Base-by-base conservation (phyloP, 2,113 vertebrate species). In the Sinocyclocheilus anophthalmus region DNA sequence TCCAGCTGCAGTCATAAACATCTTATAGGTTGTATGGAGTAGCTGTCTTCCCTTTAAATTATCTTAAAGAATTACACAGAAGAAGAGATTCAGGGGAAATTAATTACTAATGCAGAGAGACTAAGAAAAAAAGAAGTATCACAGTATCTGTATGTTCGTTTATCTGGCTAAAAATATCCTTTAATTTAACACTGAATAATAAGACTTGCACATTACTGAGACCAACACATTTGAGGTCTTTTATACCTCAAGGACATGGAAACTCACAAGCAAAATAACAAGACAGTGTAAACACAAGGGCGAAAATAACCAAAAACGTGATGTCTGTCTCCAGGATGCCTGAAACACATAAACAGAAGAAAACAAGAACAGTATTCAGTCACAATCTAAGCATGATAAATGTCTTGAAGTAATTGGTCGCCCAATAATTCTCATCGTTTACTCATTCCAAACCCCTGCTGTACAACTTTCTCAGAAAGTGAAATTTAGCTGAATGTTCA, bases 291-390 rank as follows among this genome's bases (percentile, higher is more conserved):
- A 98, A 96, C 88, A 98, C 96, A 84, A 95, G 85, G 91, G 91
- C 93, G 90, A 98, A 98, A 93, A 98, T 96, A 76, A 97, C 93
- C 73, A 98, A 92, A 92, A 97, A 98, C 7, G 96, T 97, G 92
- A 97, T 95, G 92, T 98, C 96, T 0, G 97, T 97, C 95, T 98
- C 97, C 93, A 98, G 87, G 92, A 98, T 98, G 55, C 97, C 97
- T 98, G 88, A 39, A 37, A 84, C 5, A 1, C 53, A 55, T 55
- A 55, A 55, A 55, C 20, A 81, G 22, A 84, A 79, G 13, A 8
- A 11, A 33, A 63, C 18, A 83, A 6, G 61, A 75, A 85, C 61
- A 79, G 61, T 24, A 65, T 5, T 76, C 9, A 88, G 30, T 37
- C 67, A 70, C 65, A 67, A 7, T 57, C 18, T 45, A 57, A 33